Base-by-base conservation (phyloP, 2,797 vertebrate genomes). In the Triplophysa yarkandensis region DNA sequence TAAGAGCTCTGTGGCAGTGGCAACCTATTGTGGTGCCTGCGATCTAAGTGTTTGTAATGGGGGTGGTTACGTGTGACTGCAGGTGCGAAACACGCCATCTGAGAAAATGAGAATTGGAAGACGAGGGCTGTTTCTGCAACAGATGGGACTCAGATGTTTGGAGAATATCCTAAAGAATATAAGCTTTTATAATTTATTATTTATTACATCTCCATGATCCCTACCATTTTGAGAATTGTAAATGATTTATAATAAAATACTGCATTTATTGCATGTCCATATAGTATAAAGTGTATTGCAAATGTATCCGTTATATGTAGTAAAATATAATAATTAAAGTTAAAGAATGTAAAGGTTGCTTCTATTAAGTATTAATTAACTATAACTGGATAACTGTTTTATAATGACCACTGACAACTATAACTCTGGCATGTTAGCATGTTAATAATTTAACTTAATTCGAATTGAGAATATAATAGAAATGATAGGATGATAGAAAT, bases 81-180 rank as follows among this genome's bases (percentile, higher is more conserved):
- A 57, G 36, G 64, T 72, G 74, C 4, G 16, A 71, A 64, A 44
- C 50, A 57, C 39, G 19, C 4, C 13, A 44, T 67, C 62, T 44
- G 27, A 74, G 66, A 68, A 71, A 77, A 79, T 74, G 46, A 74
- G 34, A 78, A 9, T 17, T 17, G 78, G 41, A 67, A 68, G 60
- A 80, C 58, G 34, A 66, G 67, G 36, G 54, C 39, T 58, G 68
- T 19, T 48, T 73, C 58, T 27, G 43, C 19, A n/a, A 27, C 65
- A 79, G 69, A 75, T 74, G 80, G 74, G 69, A 69, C 73, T 55
- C 69, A 4, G 62, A 64, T 54, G 58, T 54, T 62, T 21, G 25
- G 57, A 61, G 44, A 55, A 73, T 55, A 52, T 21, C 44, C n/a
- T 1, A 2, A 72, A 50, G 23, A 21, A 72, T 61, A 69, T 58